A percentile compares a stretch with the other conserved stretches of the same genome.
phyloP scores from a whole-genome alignment of 2,888 invertebrate species.

The Meandrusa payeni region DNA sequence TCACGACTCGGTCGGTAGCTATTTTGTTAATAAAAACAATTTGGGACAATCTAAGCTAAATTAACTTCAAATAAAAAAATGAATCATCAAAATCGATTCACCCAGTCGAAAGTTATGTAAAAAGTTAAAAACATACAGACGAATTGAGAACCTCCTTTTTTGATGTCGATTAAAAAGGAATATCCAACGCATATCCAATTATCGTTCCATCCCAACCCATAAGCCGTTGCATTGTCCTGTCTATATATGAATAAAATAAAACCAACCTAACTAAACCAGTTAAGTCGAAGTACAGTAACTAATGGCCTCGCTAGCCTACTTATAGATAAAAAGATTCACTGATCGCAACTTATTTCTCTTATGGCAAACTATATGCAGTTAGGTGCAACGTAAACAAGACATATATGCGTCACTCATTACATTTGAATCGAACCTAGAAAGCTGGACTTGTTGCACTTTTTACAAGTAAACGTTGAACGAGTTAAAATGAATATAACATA shows the following conservation, averaged over 20 bases:
- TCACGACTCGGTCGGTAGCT: too few species aligned
- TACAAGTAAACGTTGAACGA: background rate
- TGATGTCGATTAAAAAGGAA: too few species aligned
- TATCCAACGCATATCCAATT: too few species aligned
- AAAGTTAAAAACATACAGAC: too few species aligned
- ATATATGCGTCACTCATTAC: background rate
- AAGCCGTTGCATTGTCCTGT: constrained; percentile 11
- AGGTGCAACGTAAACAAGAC: background rate
- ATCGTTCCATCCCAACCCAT: too few species aligned
- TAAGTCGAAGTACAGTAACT: constrained; percentile 1
- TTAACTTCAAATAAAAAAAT: too few species aligned
- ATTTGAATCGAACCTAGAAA: background rate
- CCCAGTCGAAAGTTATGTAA: too few species aligned
- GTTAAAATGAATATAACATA: constrained; percentile 7
- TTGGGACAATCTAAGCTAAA: too few species aligned
- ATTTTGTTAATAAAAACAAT: too few species aligned
- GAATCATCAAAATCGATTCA: too few species aligned
- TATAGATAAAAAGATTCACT: constrained; percentile 1
- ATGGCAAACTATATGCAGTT: background rate
- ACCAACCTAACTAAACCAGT: constrained; percentile 1
- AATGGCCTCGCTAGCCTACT: constrained; percentile 13
- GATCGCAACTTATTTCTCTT: background rate
- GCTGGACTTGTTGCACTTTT: constrained; percentile 4
- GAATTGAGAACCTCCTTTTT: too few species aligned
- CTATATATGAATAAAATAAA: constrained; percentile 6